These are phyloP conservation scores for Neomorphus geoffroyi DNA, from an alignment of 2,797 vertebrate species.

Conservation along the genomic window DNA sequence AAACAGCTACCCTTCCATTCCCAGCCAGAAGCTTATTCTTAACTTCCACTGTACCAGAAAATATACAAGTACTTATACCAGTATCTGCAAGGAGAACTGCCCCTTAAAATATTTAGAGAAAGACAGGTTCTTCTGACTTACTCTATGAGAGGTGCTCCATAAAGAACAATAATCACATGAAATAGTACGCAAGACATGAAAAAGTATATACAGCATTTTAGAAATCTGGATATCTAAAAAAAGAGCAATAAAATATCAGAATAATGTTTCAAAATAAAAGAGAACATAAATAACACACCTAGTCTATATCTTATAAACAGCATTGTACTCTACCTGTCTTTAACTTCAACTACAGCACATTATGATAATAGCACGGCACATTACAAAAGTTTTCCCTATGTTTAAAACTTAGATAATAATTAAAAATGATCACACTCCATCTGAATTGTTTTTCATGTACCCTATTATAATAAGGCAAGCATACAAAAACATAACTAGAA, in stretches of 20 bases:
- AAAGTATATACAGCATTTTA: conserved; percentile 91
- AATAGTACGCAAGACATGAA: conserved; percentile 89
- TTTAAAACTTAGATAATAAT: not conserved
- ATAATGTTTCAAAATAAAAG: not conserved
- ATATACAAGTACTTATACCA: not conserved
- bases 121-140: conserved; percentile 80
- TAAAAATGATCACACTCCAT: not conserved
- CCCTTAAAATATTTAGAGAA: conserved; percentile 8
- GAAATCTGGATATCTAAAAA: conserved; percentile 86
- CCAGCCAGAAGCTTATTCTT: not conserved
- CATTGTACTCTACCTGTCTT: not conserved
- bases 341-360: not conserved
- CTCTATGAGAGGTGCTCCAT: conserved; percentile 94
- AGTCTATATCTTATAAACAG: not conserved
- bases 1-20: not conserved
- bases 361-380: not conserved
- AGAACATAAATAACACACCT: not conserved
- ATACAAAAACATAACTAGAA: not conserved
- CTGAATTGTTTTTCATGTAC: not conserved
- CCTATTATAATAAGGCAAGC: not conserved
- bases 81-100: not conserved
- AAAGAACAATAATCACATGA: conserved; percentile 92
- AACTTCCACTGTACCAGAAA: not conserved
- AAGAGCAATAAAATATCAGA: conserved; percentile 56
- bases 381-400: not conserved